Conservation (phyloP, 2,113 vertebrate genomes). For the Dinomys branickii region DNA sequence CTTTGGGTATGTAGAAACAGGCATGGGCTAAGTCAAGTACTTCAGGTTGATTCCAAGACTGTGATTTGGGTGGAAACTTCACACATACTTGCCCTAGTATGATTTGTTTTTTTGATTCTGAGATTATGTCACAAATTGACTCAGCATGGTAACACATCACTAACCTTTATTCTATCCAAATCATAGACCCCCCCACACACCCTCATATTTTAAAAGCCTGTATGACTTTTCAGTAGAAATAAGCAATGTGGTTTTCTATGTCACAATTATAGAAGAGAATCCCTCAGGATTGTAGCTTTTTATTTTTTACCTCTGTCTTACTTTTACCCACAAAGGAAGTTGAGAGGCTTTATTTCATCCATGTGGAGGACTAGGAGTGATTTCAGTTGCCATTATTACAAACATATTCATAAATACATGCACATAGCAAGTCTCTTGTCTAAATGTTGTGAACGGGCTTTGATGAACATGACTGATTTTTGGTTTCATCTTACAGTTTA, state of each 20-base stretch:
- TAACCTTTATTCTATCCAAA: background rate
- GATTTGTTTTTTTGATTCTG: background rate
- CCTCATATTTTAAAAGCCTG: background rate
- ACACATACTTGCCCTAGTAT: background rate
- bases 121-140: background rate
- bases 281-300: background rate
- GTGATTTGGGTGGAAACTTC: rapidly evolving
- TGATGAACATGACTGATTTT: background rate
- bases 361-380: background rate
- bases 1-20: background rate
- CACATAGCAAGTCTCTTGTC: background rate
- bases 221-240: background rate
- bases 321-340: background rate
- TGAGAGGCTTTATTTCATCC: conserved; percentile 42
- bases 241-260: background rate
- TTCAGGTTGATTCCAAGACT: background rate
- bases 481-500: conserved; percentile 26
- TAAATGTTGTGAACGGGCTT: background rate
- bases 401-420: conserved; percentile 51
- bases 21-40: background rate
- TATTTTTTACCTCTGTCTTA: background rate
- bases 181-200: rapidly evolving
- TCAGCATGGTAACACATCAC: background rate
- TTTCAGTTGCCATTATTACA: background rate
- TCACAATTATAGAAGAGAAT: background rate